Evolutionary conservation across 2,888 invertebrate species (phyloP).

Genomic region (Drosophila mimetica): DNA sequence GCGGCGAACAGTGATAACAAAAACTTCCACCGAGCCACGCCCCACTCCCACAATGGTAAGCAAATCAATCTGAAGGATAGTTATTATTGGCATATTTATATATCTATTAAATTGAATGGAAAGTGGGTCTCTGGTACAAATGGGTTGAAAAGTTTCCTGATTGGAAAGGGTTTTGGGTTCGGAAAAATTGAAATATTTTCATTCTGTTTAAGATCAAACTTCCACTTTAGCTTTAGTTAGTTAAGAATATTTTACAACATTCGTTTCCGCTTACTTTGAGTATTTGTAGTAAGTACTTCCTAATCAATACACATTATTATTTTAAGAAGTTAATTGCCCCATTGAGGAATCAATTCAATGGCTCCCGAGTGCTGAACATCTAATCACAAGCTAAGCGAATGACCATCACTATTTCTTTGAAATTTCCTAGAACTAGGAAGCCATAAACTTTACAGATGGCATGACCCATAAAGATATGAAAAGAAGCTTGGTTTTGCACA

Average conservation of each 20-base stretch:
- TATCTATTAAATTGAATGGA: neutral
- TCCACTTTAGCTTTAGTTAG: neutral
- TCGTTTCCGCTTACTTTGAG: neutral
- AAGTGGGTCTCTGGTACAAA: neutral
- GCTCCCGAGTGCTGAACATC: neutral
- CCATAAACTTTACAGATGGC: conserved; percentile 7
- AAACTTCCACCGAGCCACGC: conserved; percentile 73
- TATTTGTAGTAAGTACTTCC: no score
- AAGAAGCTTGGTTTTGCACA: neutral
- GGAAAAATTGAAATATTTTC: no score
- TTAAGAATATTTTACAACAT: neutral
- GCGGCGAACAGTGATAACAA: conserved; percentile 81
- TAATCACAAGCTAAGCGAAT: neutral
- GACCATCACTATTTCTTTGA: neutral
- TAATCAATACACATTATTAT: neutral
- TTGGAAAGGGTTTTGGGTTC: conserved; percentile 2
- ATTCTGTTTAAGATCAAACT: neutral
- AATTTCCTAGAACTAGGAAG: conserved; percentile 3
- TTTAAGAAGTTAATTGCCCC: neutral
- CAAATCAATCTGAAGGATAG: conserved; percentile 8
- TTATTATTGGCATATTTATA: neutral
- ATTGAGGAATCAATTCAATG: neutral
- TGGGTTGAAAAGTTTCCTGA: conserved; percentile 20
- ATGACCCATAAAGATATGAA: conserved; percentile 11
- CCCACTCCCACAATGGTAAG: conserved; percentile 80